A percentile compares a stretch with the other conserved stretches of the same genome.
phyloP scores from a whole-genome alignment of 2,888 invertebrate genomes.

The Arenicola marina region DNA sequence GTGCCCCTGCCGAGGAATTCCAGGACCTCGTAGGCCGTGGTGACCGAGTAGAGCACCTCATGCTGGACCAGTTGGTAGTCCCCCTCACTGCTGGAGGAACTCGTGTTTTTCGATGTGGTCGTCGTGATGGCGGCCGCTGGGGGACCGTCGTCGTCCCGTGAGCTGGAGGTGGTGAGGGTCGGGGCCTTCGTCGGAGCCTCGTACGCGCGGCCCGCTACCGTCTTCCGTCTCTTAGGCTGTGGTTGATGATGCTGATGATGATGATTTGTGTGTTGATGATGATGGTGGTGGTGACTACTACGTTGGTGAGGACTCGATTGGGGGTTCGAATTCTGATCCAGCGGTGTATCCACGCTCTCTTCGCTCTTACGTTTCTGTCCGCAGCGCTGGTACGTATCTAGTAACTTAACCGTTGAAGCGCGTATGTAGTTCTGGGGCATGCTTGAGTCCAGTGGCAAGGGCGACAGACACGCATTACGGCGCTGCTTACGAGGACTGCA shows the following conservation, averaged over 20 bases:
- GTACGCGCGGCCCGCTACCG: slow-evolving; percentile 43
- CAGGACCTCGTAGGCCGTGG: slow-evolving; percentile 88
- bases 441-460: no score
- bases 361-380: slow-evolving; percentile 59
- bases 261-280: no score
- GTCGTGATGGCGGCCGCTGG: slow-evolving; percentile 17
- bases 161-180: not conserved
- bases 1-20: slow-evolving; percentile 99
- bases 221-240: slow-evolving; percentile 57
- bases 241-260: no score
- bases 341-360: slow-evolving; percentile 52
- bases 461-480: no score
- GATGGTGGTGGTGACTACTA: no score
- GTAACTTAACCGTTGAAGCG: slow-evolving; percentile 71
- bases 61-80: slow-evolving; percentile 99
- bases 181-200: slow-evolving; percentile 35
- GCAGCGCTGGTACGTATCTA: slow-evolving; percentile 70
- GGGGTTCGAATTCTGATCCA: no score
- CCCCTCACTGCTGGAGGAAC: slow-evolving; percentile 70
- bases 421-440: slow-evolving; percentile 68
- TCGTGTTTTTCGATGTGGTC: slow-evolving; percentile 21
- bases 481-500: no score
- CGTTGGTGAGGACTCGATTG: no score
- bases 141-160: no score
- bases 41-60: slow-evolving; percentile 91